Evolutionary conservation across 2,888 invertebrate genomes (phyloP), one percentile per base, ranked within the genome.

Genomic region (Monochamus alternatus): DNA sequence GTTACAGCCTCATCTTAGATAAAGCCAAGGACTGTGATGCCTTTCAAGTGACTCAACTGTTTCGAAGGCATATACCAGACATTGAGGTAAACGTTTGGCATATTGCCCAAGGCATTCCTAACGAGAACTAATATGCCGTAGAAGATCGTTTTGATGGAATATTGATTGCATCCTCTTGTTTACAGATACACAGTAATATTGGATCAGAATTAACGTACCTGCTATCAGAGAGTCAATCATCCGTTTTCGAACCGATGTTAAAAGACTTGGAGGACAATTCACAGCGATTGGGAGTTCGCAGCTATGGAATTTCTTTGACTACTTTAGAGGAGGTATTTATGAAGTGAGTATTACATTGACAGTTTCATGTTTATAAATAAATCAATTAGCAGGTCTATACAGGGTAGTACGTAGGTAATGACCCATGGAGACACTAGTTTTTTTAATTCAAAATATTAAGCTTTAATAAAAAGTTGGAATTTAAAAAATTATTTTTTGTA

Each of bases 321-420:
- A 95, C 96, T 0, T 90, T 97, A 89, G 97, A 97, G 89, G 97
- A 97, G 89, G 97, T 97, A 0, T 96, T 96, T 85, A 93, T 96
- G 92, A 93, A 93, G 93, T 93, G 90, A 90, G 91, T 84, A 47
- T 38, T 38, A 38, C 2, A 2, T 0, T 38, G 38, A 38, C 38
- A 7, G 7, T 51, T n/a, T 4, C 9, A 51, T 51, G 5, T 51
- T n/a, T 9, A 51, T 9, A 51, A 51, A 51, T 51, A 9, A 4
- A n/a, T 47, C 12, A 51, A 5, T n/a, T 38, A 1, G 2, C 2
- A 5, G 38, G 4, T 7, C 38, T 2, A 5, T 2, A 22, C 38
- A 38, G 38, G 38, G 0, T 51, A 10, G n/a, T 47, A 1, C 47
- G 1, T 22, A 22, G 22, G 22, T n/a, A n/a, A n/a, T n/a, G n/a